Percentiles rank a stretch among this genome's conserved stretches.
Conservation (phyloP, 2,113 vertebrate species). For the Malurus alboscapulatus region DNA sequence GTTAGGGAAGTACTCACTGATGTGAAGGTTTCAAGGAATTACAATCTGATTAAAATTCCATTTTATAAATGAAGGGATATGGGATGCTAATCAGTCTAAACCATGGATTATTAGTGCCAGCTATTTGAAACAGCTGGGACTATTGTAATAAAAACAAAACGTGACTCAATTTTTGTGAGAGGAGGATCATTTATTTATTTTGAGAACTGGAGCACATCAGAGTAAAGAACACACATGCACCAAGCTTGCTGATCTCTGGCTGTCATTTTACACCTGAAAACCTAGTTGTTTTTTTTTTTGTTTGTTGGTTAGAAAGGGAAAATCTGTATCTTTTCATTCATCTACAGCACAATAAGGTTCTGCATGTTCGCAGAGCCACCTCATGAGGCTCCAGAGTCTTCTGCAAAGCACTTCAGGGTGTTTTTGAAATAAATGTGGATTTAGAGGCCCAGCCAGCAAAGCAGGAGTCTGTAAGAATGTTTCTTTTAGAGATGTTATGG, state of each 20-base stretch:
- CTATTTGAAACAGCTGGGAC: constrained; percentile 51
- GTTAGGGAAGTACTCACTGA: constrained; percentile 48
- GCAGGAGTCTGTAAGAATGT: neutral
- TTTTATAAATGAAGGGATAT: constrained; percentile 66
- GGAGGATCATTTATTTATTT: neutral
- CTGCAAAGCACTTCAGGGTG: neutral
- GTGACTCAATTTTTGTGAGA: neutral
- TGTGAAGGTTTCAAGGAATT: constrained; percentile 55
- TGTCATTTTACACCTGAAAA: neutral
- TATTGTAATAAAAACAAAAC: constrained; percentile 41
- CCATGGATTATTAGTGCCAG: constrained; percentile 47
- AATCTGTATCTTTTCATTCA: neutral
- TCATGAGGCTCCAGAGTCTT: neutral
- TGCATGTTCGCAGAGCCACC: neutral
- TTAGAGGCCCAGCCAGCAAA: neutral
- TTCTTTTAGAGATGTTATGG: neutral
- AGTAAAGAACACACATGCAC: neutral
- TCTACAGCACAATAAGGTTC: neutral
- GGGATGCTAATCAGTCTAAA: constrained; percentile 68
- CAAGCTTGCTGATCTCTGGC: neutral
- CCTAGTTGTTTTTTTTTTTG: neutral
- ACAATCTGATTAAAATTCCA: constrained; percentile 70
- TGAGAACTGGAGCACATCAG: neutral
- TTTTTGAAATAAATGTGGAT: neutral
- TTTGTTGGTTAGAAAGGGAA: neutral